Percentiles rank a stretch among this genome's conserved stretches.
Conservation (phyloP, 2,888 invertebrate species). For the Agrenia bidenticulata region DNA sequence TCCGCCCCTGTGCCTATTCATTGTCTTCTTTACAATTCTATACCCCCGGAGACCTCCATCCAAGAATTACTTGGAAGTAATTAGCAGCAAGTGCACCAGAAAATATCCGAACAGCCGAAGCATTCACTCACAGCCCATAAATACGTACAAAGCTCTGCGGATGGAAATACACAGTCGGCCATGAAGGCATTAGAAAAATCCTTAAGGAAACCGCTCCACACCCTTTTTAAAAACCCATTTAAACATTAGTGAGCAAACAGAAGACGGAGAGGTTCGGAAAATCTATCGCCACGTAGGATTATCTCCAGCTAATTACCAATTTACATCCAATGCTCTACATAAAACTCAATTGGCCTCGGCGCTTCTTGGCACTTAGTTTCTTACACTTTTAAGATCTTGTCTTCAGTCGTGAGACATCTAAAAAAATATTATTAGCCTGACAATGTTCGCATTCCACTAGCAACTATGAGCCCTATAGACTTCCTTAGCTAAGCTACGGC, state of each 20-base stretch:
- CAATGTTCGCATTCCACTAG: too few species aligned
- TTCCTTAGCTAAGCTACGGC: too few species aligned
- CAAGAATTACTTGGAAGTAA: constrained; percentile 8
- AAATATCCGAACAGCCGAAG: constrained; percentile 4
- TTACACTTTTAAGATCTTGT: not conserved
- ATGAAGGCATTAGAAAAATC: too few species aligned
- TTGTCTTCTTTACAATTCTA: not conserved
- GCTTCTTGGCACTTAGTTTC: constrained; percentile 12
- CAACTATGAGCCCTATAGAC: too few species aligned
- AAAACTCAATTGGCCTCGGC: constrained; percentile 10
- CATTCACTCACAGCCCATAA: constrained; percentile 3
- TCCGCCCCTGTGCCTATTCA: constrained; percentile 11
- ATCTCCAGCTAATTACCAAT: constrained; percentile 7
- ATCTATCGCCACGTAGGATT: not conserved
- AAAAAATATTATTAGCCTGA: not conserved
- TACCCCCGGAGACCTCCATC: not conserved
- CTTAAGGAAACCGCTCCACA: too few species aligned
- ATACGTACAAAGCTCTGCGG: constrained; percentile 1
- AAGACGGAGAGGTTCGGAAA: too few species aligned
- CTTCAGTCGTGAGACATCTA: not conserved
- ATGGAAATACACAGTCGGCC: not conserved
- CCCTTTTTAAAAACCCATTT: too few species aligned
- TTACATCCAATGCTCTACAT: constrained; percentile 11
- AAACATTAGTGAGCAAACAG: too few species aligned
- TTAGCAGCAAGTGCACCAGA: constrained; percentile 13